phyloP scores from a whole-genome alignment of 2,113 vertebrate species.

The Chrysemys picta region DNA sequence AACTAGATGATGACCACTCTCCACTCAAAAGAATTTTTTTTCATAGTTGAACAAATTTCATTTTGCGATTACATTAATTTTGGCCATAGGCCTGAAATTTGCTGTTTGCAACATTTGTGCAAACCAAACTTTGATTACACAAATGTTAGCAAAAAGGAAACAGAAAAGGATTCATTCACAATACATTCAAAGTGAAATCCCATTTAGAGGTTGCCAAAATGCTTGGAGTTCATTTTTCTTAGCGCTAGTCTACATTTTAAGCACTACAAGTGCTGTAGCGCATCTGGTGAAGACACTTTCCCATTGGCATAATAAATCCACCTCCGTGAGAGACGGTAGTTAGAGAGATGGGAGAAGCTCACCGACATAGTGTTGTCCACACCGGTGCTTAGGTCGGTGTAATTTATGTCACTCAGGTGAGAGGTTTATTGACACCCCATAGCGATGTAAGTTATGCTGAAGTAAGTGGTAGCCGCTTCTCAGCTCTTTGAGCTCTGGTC shows the following conservation, averaged over 20 bases:
- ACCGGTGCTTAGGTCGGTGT: no score
- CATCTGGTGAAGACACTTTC: no score
- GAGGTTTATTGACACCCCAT: no score
- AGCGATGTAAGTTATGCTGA: no score
- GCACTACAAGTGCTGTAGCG: no score
- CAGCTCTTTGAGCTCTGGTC: no score
- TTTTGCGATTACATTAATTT: slow-evolving; percentile 7
- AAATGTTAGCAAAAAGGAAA: not conserved
- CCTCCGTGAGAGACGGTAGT: no score
- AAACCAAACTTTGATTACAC: not conserved
- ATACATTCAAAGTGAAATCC: slow-evolving; percentile 9
- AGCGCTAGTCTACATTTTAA: no score
- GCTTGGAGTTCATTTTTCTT: not conserved
- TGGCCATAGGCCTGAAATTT: not conserved
- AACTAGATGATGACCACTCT: slow-evolving; percentile 15
- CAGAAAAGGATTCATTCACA: not conserved
- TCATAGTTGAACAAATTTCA: slow-evolving; percentile 28
- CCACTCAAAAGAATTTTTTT: not conserved
- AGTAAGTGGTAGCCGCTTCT: no score
- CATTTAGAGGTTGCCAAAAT: not conserved
- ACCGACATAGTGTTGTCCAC: no score
- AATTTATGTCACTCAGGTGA: no score
- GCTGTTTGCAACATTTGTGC: not conserved
- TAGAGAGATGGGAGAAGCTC: no score
- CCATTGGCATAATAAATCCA: not conserved